A percentile compares a stretch with the other conserved stretches of the same genome.
Evolutionary conservation across 2,797 vertebrate genomes (phyloP).

Genomic region (Platyrinchus mystaceus): DNA sequence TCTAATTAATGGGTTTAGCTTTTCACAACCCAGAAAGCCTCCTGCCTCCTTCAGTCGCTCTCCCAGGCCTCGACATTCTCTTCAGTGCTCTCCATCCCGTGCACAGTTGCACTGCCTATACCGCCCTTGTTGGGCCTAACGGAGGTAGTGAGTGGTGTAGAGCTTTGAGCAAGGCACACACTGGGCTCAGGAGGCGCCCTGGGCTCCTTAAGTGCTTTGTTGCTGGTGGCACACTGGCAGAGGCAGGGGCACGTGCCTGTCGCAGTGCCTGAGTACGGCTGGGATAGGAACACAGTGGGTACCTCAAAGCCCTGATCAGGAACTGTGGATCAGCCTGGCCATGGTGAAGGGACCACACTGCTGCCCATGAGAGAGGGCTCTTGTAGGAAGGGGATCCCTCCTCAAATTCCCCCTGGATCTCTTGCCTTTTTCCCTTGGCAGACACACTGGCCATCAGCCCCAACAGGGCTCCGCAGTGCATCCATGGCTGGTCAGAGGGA

Average conservation of each 20-base stretch:
- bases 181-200: not conserved
- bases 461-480: not conserved
- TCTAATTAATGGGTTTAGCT: not conserved
- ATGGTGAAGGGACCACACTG: accelerated
- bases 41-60: not conserved
- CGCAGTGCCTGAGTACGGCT: accelerated
- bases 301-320: not conserved
- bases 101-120: not conserved
- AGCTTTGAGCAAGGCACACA: not conserved
- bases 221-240: not conserved
- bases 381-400: not conserved
- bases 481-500: not conserved
- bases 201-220: not conserved
- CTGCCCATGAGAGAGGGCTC: not conserved
- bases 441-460: accelerated
- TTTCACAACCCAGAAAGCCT: not conserved
- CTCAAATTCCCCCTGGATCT: not conserved
- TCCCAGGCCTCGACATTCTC: not conserved
- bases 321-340: not conserved
- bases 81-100: accelerated
- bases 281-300: not conserved
- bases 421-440: not conserved
- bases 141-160: not conserved
- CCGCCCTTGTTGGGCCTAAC: accelerated
- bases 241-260: accelerated